A percentile compares a stretch with the other conserved stretches of the same genome.
Conservation (phyloP, 2,888 invertebrate species). For the Galerucella nymphaeae region DNA sequence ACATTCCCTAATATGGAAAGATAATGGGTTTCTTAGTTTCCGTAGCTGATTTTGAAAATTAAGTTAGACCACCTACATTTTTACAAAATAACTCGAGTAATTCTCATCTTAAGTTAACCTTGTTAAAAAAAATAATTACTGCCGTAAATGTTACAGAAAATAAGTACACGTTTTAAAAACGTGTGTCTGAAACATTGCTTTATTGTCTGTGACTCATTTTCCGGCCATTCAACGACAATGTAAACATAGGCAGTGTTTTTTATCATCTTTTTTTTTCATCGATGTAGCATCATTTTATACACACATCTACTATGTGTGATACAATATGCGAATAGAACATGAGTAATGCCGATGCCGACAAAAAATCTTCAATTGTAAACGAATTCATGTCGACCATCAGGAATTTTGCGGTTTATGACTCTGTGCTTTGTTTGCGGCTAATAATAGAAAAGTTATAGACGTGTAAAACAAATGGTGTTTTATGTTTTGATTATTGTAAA, state of each 20-base stretch:
- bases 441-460: slow-evolving; percentile 20
- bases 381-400: slow-evolving; percentile 17
- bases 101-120: neutral
- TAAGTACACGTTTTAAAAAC: neutral
- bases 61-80: too few relatives aligned
- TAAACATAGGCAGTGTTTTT: neutral
- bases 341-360: slow-evolving; percentile 9
- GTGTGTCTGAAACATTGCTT: neutral
- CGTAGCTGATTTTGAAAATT: too few relatives aligned
- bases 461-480: neutral
- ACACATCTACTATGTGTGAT: neutral
- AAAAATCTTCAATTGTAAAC: slow-evolving; percentile 13
- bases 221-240: neutral
- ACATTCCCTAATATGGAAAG: too few relatives aligned
- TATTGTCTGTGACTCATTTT: neutral
- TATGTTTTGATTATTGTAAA: neutral
- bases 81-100: too few relatives aligned
- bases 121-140: neutral
- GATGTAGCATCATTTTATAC: neutral
- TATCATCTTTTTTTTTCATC: neutral
- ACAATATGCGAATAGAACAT: slow-evolving; percentile 5
- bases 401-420: slow-evolving; percentile 25
- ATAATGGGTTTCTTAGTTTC: too few relatives aligned
- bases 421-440: slow-evolving; percentile 15
- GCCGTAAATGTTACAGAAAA: neutral